Evolutionary conservation across 1,140 invertebrate genomes (phyloP).

Genomic region (Leucophenga varia): DNA sequence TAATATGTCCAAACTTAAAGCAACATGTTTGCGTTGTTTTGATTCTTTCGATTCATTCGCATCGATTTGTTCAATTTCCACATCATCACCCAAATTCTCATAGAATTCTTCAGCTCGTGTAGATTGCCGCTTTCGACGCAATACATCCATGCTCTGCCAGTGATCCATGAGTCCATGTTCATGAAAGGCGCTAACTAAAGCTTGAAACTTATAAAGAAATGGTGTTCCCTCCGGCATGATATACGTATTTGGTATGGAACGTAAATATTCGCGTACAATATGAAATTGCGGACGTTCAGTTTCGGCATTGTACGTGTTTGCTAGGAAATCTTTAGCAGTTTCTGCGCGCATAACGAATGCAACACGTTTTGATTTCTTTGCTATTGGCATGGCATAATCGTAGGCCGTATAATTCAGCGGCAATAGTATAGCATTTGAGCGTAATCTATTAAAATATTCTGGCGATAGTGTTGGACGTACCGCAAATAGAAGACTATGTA

Average conservation of each 20-base stretch:
- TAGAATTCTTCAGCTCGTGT: constrained; percentile 32
- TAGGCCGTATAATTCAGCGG: constrained; percentile 10
- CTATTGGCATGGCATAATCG: constrained; percentile 21
- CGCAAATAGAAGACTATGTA: constrained; percentile 32
- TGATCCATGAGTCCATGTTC: constrained; percentile 41
- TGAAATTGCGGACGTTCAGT: constrained; percentile 37
- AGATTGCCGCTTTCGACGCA: constrained; percentile 11
- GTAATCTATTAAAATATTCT: constrained; percentile 20
- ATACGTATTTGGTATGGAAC: constrained; percentile 40
- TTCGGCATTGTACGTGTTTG: constrained; percentile 30
- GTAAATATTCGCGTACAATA: constrained; percentile 41
- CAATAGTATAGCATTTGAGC: constrained; percentile 3
- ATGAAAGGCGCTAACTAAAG: constrained; percentile 25
- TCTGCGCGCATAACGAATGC: constrained; percentile 40
- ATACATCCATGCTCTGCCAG: constrained; percentile 31
- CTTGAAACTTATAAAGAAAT: constrained; percentile 42
- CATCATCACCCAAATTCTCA: constrained; percentile 32
- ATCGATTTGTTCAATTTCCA: constrained; percentile 18
- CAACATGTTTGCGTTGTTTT: constrained; percentile 26
- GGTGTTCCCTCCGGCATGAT: constrained; percentile 39
- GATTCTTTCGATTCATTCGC: background rate
- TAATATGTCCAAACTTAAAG: constrained; percentile 33
- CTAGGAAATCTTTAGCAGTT: constrained; percentile 35
- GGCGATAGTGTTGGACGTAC: constrained; percentile 20
- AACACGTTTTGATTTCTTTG: constrained; percentile 7